Evolutionary conservation across 2,797 vertebrate genomes (phyloP).

Genomic region (Geotrypetes seraphini): DNA sequence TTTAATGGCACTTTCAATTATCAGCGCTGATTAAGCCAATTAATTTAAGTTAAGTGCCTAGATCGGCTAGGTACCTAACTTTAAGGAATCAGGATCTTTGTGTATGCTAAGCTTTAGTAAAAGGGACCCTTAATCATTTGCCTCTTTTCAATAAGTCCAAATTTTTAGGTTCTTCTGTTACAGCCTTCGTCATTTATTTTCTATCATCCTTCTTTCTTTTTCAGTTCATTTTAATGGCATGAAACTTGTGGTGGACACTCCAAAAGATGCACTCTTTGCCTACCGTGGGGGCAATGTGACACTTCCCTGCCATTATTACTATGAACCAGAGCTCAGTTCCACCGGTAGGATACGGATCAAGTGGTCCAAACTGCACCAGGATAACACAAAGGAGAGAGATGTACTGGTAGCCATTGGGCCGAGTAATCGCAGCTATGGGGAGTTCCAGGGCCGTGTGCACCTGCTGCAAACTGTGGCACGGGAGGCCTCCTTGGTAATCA

Average conservation of each 20-base stretch:
- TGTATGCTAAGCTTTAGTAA: no score
- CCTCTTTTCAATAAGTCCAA: no score
- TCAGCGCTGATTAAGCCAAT: no score
- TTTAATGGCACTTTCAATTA: no score
- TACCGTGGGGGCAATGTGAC: constrained; percentile 65
- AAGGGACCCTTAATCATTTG: no score
- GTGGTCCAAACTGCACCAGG: constrained; percentile 72
- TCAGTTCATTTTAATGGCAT: constrained; percentile 55
- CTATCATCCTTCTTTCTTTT: neutral
- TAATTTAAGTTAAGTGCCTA: no score
- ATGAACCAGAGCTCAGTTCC: constrained; percentile 47
- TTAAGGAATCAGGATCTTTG: no score
- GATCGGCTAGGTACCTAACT: no score
- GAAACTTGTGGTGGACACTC: constrained; percentile 70
- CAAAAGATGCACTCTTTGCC: constrained; percentile 55
- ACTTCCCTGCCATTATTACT: constrained; percentile 72
- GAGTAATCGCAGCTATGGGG: constrained; percentile 64
- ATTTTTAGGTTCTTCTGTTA: no score
- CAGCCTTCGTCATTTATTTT: no score
- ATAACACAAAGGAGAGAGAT: constrained; percentile 60
- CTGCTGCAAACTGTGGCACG: constrained; percentile 34
- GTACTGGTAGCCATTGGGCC: constrained; percentile 78
- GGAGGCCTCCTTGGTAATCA: constrained; percentile 70
- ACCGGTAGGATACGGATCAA: constrained; percentile 71
- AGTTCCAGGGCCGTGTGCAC: constrained; percentile 68